Conservation (phyloP, 2,797 vertebrate genomes). For the Eremophila alpestris region DNA sequence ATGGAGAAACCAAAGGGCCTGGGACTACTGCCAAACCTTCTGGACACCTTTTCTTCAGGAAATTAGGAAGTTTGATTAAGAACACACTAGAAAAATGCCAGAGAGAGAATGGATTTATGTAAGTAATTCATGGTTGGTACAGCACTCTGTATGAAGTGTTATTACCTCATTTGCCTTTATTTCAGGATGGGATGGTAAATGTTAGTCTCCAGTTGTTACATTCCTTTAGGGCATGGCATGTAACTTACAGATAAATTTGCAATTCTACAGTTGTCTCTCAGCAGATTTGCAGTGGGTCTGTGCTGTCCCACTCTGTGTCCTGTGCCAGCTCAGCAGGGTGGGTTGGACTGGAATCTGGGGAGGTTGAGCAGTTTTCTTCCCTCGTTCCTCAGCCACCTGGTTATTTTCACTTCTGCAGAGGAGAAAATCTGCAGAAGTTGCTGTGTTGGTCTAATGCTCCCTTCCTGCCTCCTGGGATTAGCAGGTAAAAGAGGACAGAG, state of each 20-base stretch:
- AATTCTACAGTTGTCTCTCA: neutral
- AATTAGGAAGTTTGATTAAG: slow-evolving; percentile 89
- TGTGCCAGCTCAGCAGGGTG: neutral
- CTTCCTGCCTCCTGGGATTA: neutral
- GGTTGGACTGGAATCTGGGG: neutral
- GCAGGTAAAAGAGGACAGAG: neutral
- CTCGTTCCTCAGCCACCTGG: neutral
- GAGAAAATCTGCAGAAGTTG: neutral
- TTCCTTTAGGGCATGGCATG: neutral
- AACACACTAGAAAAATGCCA: slow-evolving; percentile 95
- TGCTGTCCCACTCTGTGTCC: neutral
- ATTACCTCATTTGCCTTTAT: neutral
- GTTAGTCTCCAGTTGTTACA: neutral
- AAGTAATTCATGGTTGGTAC: slow-evolving; percentile 67
- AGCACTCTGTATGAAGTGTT: neutral
- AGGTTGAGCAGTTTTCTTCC: neutral
- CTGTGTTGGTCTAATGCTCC: neutral
- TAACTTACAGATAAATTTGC: neutral
- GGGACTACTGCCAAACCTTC: slow-evolving; percentile 95
- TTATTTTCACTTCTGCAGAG: neutral
- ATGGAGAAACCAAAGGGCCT: slow-evolving; percentile 94
- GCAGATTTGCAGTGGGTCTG: neutral
- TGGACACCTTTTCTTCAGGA: slow-evolving; percentile 94
- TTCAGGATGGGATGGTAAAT: neutral
- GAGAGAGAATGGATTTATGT: slow-evolving; percentile 98